These are phyloP conservation scores for Percopsis omiscomaycus DNA, from an alignment of 2,797 vertebrate species.

Conservation along the genomic window DNA sequence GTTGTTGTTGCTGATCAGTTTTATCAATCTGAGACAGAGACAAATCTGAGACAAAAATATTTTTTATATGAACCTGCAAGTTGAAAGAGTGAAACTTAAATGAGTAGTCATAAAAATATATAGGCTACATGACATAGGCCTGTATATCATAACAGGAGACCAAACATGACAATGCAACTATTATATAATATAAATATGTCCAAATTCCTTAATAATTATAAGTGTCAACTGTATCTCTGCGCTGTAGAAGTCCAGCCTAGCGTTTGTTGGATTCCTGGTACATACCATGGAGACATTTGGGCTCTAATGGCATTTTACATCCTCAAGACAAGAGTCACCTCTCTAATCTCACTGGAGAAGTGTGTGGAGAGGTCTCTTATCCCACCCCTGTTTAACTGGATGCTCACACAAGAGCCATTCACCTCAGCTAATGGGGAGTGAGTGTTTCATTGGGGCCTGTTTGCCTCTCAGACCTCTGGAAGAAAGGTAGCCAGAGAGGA, in stretches of 20 bases:
- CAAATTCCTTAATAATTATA: too few species aligned
- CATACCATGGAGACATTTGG: slow-evolving; percentile 32
- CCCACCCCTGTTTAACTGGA: slow-evolving; percentile 66
- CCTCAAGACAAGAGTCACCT: slow-evolving; percentile 79
- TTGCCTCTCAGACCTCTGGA: slow-evolving; percentile 66
- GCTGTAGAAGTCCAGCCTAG: slow-evolving; percentile 22
- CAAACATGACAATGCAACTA: background rate
- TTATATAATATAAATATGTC: too few species aligned
- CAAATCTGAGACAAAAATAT: too few species aligned
- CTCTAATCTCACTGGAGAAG: slow-evolving; percentile 76
- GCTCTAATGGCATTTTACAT: slow-evolving; percentile 70
- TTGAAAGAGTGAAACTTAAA: too few species aligned
- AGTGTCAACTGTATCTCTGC: slow-evolving; percentile 22
- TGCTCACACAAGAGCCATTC: slow-evolving; percentile 78
- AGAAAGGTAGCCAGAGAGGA: slow-evolving; percentile 67
- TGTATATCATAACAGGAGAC: too few species aligned
- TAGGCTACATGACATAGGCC: too few species aligned
- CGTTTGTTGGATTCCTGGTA: slow-evolving; percentile 30
- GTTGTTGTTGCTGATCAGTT: too few species aligned
- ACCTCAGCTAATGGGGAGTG: slow-evolving; percentile 71
- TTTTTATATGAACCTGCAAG: too few species aligned
- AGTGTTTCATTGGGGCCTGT: slow-evolving; percentile 64
- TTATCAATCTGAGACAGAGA: too few species aligned
- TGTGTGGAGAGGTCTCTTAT: slow-evolving; percentile 74
- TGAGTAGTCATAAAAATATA: too few species aligned